Conservation (phyloP, 2,113 vertebrate genomes). For the Protomyctophum bolini region DNA sequence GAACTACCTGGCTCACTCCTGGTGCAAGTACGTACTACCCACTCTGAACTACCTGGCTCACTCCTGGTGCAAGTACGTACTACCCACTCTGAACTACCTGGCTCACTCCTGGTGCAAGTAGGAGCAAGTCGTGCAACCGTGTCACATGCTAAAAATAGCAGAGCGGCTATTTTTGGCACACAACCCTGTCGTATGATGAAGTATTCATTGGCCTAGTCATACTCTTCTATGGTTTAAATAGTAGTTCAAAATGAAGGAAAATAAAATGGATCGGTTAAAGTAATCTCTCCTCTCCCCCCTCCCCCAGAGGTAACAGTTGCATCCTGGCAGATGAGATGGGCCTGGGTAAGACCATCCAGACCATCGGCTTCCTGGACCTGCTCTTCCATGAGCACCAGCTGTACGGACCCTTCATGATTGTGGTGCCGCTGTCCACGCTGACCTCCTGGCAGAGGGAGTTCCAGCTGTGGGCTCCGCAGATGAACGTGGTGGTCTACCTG, state of each 20-base stretch:
- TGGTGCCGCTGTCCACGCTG: conserved; percentile 96
- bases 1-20: conserved; percentile 99
- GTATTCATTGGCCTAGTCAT: too few relatives aligned
- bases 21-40: conserved; percentile 90
- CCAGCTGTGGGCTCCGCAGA: conserved; percentile 91
- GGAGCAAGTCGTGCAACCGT: too few relatives aligned
- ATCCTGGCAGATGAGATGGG: conserved; percentile 99
- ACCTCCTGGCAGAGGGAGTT: conserved; percentile 98
- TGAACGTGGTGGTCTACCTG: conserved; percentile 97
- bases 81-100: conserved; percentile 88
- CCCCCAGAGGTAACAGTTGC: conserved; percentile 91
- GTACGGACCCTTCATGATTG: conserved; percentile 93
- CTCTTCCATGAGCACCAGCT: conserved; percentile 93
- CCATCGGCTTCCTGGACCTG: conserved; percentile 95
- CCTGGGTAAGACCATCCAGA: conserved; percentile 98
- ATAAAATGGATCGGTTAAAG: too few relatives aligned
- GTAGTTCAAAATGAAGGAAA: too few relatives aligned
- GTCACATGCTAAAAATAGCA: not conserved
- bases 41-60: too few relatives aligned
- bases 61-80: too few relatives aligned
- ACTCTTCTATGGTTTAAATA: too few relatives aligned
- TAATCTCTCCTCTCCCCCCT: conserved; percentile 11
- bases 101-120: conserved; percentile 99
- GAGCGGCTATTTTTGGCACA: too few relatives aligned
- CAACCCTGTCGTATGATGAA: too few relatives aligned